Conservation (phyloP, 2,888 invertebrate species). For the Drosophila cognata region DNA sequence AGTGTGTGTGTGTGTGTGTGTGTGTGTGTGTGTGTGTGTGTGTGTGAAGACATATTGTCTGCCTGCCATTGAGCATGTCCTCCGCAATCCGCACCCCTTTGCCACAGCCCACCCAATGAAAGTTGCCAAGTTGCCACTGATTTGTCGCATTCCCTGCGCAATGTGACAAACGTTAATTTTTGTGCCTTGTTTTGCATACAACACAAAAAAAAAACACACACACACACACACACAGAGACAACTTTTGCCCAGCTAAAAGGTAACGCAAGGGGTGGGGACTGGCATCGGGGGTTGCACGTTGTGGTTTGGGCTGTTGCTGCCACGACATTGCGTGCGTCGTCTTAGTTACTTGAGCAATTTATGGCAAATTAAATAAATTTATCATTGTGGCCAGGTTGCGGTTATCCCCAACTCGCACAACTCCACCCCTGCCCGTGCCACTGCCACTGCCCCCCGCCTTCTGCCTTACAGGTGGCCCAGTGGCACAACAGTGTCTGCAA, state of each 20-base stretch:
- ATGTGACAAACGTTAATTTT: slow-evolving; percentile 81
- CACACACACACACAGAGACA: slow-evolving; percentile 14
- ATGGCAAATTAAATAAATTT: slow-evolving; percentile 82
- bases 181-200: slow-evolving; percentile 76
- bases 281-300: slow-evolving; percentile 6
- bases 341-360: slow-evolving; percentile 79
- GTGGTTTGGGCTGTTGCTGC: slow-evolving; percentile 44
- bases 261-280: not conserved
- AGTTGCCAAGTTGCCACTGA: slow-evolving; percentile 62
- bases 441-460: not conserved
- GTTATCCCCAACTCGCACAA: slow-evolving; percentile 3
- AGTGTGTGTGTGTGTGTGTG: slow-evolving; percentile 2
- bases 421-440: not conserved
- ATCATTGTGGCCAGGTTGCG: slow-evolving; percentile 72
- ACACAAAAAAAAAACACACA: not conserved
- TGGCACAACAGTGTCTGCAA: not conserved
- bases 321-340: slow-evolving; percentile 76
- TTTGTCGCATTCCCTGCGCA: slow-evolving; percentile 76
- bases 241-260: slow-evolving; percentile 40
- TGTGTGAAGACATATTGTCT: slow-evolving; percentile 24
- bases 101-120: slow-evolving; percentile 4
- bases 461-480: not conserved
- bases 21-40: slow-evolving; percentile 7
- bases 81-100: not conserved
- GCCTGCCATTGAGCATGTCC: slow-evolving; percentile 24